Percentiles rank a stretch among this genome's conserved stretches.
Evolutionary conservation across 2,888 invertebrate species (phyloP).

Genomic region (Carpatolechia fugitivella): DNA sequence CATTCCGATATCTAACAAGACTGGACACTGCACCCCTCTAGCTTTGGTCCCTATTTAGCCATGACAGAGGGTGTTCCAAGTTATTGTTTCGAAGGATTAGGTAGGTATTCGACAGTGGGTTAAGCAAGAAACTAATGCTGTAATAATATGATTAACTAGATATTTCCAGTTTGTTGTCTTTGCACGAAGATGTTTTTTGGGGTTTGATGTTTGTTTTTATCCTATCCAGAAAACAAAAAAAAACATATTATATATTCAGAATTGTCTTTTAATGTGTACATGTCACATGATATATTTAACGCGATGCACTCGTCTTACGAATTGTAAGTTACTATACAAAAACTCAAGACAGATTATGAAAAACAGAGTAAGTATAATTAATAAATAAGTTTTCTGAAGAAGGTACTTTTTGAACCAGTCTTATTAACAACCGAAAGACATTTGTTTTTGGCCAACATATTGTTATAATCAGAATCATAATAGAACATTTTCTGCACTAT

Average conservation of each 20-base stretch:
- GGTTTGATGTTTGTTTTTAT: background rate
- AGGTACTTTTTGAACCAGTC: too few relatives aligned
- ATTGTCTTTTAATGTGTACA: too few relatives aligned
- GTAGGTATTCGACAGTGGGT: slow-evolving; percentile 28
- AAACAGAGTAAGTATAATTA: too few relatives aligned
- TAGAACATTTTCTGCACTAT: too few relatives aligned
- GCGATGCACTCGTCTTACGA: too few relatives aligned
- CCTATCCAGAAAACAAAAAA: background rate
- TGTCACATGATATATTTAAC: too few relatives aligned
- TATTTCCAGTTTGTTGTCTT: slow-evolving; percentile 29
- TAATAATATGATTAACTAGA: slow-evolving; percentile 44
- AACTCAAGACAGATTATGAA: too few relatives aligned
- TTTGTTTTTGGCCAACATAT: too few relatives aligned
- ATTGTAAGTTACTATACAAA: too few relatives aligned
- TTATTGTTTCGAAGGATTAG: slow-evolving; percentile 50
- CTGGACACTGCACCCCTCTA: slow-evolving; percentile 1
- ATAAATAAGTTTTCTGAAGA: too few relatives aligned
- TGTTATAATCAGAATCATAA: too few relatives aligned
- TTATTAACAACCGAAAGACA: too few relatives aligned
- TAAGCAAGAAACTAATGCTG: slow-evolving; percentile 50
- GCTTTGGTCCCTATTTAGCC: slow-evolving; percentile 62
- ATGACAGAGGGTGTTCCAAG: slow-evolving; percentile 57
- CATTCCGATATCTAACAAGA: background rate
- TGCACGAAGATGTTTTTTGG: background rate
- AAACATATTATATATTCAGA: background rate